phyloP scores from a whole-genome alignment of 2,888 invertebrate genomes.

The Stictocephala bisonia region DNA sequence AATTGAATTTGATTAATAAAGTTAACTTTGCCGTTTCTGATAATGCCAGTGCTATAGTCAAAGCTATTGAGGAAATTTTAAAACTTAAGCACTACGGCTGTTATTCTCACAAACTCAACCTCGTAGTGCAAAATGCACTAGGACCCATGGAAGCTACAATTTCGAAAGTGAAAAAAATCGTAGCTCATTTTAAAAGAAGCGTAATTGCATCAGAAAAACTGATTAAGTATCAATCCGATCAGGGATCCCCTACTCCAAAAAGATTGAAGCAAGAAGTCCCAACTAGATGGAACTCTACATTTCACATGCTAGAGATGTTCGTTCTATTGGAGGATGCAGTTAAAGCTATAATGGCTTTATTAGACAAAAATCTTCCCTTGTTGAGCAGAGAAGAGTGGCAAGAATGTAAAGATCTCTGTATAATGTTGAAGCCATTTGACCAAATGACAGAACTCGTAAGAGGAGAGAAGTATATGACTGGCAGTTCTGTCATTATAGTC shows the following conservation, averaged over 20 bases:
- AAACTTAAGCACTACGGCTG: slow-evolving; percentile 5
- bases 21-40: slow-evolving; percentile 7
- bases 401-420: slow-evolving; percentile 43
- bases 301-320: slow-evolving; percentile 2
- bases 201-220: not conserved
- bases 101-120: too few species aligned
- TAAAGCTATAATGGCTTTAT: not conserved
- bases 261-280: not conserved
- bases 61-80: not conserved
- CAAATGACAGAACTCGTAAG: slow-evolving; percentile 36
- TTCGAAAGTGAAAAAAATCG: not conserved
- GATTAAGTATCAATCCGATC: not conserved
- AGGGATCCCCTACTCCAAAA: not conserved
- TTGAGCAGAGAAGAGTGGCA: slow-evolving; percentile 49
- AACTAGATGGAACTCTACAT: too few species aligned
- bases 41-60: slow-evolving; percentile 5
- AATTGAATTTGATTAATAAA: not conserved
- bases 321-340: slow-evolving; percentile 17
- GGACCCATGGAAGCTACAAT: not conserved
- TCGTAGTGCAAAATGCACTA: not conserved
- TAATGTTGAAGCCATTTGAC: slow-evolving; percentile 43
- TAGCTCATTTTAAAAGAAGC: not conserved
- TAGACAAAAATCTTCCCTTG: not conserved
- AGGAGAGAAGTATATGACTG: slow-evolving; percentile 45
- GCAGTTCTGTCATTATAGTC: slow-evolving; percentile 31